Conservation (phyloP, 2,888 invertebrate genomes). For the Lasioglossum vierecki region DNA sequence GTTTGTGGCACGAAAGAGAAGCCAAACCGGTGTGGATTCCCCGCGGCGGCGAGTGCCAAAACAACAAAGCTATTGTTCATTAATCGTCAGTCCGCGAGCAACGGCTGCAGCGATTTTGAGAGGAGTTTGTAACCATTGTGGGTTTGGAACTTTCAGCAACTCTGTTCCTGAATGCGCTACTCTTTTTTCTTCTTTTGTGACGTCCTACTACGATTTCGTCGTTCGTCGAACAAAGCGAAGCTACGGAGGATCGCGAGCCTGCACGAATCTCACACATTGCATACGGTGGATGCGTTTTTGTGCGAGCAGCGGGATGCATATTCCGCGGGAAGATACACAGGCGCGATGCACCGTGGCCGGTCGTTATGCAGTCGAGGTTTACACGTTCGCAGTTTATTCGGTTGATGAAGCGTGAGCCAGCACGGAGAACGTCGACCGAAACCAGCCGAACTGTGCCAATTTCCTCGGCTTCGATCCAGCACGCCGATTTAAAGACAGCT, state of each 20-base stretch:
- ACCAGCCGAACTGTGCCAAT: slow-evolving; percentile 32
- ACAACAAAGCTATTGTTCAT: slow-evolving; percentile 66
- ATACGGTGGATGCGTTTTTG: neutral
- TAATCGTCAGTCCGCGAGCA: slow-evolving; percentile 58
- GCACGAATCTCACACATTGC: neutral
- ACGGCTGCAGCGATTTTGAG: slow-evolving; percentile 37
- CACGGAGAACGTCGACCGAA: slow-evolving; percentile 20
- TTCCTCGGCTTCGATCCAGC: slow-evolving; percentile 23
- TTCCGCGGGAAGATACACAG: slow-evolving; percentile 26
- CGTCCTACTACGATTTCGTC: neutral
- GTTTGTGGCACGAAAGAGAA: slow-evolving; percentile 33
- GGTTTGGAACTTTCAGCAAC: slow-evolving; percentile 4
- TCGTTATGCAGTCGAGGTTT: slow-evolving; percentile 14
- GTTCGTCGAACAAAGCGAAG: neutral
- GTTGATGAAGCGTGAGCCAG: slow-evolving; percentile 34
- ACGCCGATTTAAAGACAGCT: slow-evolving; percentile 23
- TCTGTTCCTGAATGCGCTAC: neutral
- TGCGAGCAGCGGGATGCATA: neutral
- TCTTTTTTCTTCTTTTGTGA: neutral
- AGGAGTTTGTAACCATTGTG: slow-evolving; percentile 25
- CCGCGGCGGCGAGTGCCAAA: slow-evolving; percentile 53
- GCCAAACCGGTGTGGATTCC: slow-evolving; percentile 52
- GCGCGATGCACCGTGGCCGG: slow-evolving; percentile 14
- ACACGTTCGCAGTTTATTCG: slow-evolving; percentile 35
- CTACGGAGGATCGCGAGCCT: neutral